Base-by-base conservation (phyloP, 2,888 invertebrate species). In the Crocallis elinguaria region DNA sequence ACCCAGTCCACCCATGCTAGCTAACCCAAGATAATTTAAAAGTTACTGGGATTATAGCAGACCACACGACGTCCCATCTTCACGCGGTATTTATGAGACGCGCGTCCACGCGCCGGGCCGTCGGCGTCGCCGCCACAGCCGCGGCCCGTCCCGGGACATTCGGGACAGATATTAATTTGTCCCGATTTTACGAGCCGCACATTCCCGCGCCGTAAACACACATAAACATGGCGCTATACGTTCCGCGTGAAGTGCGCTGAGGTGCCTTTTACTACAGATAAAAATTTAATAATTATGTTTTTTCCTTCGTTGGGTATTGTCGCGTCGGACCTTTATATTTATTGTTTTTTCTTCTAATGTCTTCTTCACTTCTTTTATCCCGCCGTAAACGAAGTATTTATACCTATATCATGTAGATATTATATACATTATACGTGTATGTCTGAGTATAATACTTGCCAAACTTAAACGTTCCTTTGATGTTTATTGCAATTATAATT, bases 161-260 rank as follows among this genome's bases (percentile, higher is more conserved):
- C 50, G 36, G 50, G 43, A 44, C 62, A 49, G 56, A 64, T 64
- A 62, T 62, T 62, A 62, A 62, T 64, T 58, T 62, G 62, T 58
- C 16, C 33, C 37, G 52, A 64, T 60, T 64, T 64, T 64, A 64
- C 48, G 62, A 58, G 30, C 43, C 19, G 32, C 32, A 43, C 39
- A 32, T 44, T 36, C 38, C 8, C 39, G 37, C 30, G 56, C 50
- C 9, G 38, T 46, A 42, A 49, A 41, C 46, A 29, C 39, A 30
- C 35, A 42, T 49, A 55, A 38, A 44, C 23, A 48, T 32, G 17
- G 16, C 45, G 39, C 49, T 12, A 17, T 11, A 17, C 36, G 25
- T 17, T 46, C 23, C 39, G 54, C 21, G 42, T 11, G 37, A 16
- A 51, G 48, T 49, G 44, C 33, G 52, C 27, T 43, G 51, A 44